Evolutionary conservation across 2,888 invertebrate genomes (phyloP).

Genomic region (Pyrgus malvae): DNA sequence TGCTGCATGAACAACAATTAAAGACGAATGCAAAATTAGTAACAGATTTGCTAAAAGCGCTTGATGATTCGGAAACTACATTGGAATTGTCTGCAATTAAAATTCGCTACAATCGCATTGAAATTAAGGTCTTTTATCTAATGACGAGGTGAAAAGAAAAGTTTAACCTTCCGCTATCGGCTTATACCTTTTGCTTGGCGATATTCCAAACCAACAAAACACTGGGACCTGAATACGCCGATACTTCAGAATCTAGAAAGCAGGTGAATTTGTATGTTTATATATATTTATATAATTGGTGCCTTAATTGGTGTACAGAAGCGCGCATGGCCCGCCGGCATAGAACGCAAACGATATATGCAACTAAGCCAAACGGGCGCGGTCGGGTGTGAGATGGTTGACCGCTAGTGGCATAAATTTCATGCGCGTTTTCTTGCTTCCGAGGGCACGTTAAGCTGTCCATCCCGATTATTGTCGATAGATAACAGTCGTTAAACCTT

Average conservation of each 20-base stretch:
- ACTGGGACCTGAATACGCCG: slow-evolving; percentile 30
- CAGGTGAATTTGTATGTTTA: slow-evolving; percentile 39
- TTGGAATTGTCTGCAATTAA: slow-evolving; percentile 13
- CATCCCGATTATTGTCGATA: too few species aligned
- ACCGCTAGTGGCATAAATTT: too few species aligned
- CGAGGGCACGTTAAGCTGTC: too few species aligned
- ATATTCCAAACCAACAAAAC: slow-evolving; percentile 43
- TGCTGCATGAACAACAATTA: slow-evolving; percentile 14
- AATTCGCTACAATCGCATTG: slow-evolving; percentile 6
- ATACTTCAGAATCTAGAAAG: slow-evolving; percentile 35
- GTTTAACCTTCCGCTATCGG: slow-evolving; percentile 30
- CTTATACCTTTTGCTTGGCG: slow-evolving; percentile 43
- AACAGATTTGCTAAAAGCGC: slow-evolving; percentile 17
- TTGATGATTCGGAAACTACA: slow-evolving; percentile 18
- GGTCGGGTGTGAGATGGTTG: too few species aligned
- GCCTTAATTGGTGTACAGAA: too few species aligned
- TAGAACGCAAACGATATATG: too few species aligned
- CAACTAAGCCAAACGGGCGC: too few species aligned
- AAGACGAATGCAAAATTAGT: slow-evolving; percentile 21
- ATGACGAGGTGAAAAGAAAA: slow-evolving; percentile 3
- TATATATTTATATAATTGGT: too few species aligned
- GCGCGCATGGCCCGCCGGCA: too few species aligned
- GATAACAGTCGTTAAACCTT: too few species aligned
- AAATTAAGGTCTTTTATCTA: slow-evolving; percentile 4
- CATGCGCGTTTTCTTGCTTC: too few species aligned